Evolutionary conservation across 2,113 vertebrate species (phyloP).

Genomic region (Philantomba maxwellii): DNA sequence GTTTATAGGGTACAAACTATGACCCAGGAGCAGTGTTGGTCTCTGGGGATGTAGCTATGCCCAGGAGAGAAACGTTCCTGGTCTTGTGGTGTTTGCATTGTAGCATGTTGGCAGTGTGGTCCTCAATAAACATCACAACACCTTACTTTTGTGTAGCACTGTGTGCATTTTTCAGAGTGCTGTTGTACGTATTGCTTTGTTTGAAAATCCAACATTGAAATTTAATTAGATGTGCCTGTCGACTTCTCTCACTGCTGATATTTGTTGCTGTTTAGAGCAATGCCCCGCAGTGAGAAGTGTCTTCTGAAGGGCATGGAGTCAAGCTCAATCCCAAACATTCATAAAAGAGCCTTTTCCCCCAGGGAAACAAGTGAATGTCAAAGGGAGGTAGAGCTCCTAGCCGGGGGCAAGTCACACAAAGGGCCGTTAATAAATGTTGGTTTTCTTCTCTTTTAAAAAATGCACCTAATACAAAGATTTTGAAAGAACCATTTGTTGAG

Average conservation of each 20-base stretch:
- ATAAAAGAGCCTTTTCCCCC: not conserved
- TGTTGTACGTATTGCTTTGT: not conserved
- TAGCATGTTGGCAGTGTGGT: no score
- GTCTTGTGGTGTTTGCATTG: no score
- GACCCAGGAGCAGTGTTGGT: not conserved
- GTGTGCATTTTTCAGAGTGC: not conserved
- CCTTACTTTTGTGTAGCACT: no score
- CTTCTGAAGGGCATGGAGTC: not conserved
- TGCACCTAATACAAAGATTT: not conserved
- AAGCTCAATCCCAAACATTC: not conserved
- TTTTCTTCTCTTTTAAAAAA: not conserved
- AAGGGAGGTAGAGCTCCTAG: not conserved
- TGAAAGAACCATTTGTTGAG: not conserved
- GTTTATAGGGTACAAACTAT: not conserved
- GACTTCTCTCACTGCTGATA: not conserved
- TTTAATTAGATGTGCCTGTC: not conserved
- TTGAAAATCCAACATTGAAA: not conserved
- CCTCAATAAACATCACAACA: fast-evolving
- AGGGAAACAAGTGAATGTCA: not conserved
- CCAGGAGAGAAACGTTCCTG: no score
- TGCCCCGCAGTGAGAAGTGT: not conserved
- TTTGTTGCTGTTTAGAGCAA: not conserved
- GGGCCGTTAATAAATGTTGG: not conserved
- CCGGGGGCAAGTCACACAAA: not conserved
- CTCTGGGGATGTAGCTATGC: not conserved